Percentiles rank a stretch among this genome's conserved stretches.
phyloP scores from a whole-genome alignment of 2,888 invertebrate genomes.

The Silvanus unidentatus region DNA sequence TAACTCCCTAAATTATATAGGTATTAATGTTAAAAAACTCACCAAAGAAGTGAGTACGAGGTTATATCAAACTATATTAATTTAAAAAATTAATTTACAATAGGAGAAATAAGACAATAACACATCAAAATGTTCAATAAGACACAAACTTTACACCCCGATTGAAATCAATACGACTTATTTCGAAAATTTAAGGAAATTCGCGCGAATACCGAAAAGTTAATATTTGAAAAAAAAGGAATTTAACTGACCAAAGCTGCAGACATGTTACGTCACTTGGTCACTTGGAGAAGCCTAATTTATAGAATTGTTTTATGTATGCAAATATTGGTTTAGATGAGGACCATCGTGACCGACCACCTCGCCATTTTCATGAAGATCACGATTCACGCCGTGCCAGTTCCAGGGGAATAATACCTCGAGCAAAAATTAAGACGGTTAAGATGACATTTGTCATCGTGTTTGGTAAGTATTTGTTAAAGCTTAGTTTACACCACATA shows the following conservation, averaged over 20 bases:
- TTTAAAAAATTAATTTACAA: too few species aligned
- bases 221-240: neutral
- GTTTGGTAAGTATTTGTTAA: conserved; percentile 64
- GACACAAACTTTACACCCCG: too few species aligned
- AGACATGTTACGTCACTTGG: too few species aligned
- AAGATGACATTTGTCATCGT: conserved; percentile 98
- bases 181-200: neutral
- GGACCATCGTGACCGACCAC: conserved; percentile 34
- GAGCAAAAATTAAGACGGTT: conserved; percentile 93
- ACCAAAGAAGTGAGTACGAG: too few species aligned
- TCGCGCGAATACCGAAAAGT: neutral
- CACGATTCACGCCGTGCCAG: conserved; percentile 68
- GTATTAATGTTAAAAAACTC: too few species aligned
- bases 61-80: too few species aligned
- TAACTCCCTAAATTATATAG: neutral
- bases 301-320: too few species aligned
- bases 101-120: too few species aligned
- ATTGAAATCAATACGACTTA: neutral
- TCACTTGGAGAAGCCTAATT: too few species aligned
- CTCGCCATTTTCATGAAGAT: conserved; percentile 37
- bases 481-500: too few species aligned
- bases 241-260: too few species aligned
- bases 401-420: conserved; percentile 87
- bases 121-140: too few species aligned
- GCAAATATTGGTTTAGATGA: conserved; percentile 34